Percentiles rank a stretch among this genome's conserved stretches.
Conservation (phyloP, 35 echinoderm and acorn worm genomes). For the Apostichopus parvimensis region DNA sequence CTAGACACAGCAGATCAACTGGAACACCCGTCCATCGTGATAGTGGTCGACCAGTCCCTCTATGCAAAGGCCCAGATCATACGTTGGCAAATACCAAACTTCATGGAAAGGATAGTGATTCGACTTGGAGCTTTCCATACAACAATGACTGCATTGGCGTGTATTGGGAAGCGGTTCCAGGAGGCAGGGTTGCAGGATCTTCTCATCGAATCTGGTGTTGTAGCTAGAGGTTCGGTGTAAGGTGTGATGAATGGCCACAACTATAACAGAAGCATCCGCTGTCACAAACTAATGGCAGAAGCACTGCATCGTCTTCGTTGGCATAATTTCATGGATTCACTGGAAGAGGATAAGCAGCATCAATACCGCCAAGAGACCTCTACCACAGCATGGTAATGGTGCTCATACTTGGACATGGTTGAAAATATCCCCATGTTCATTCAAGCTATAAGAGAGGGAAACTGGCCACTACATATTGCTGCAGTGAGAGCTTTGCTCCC, state of each 20-base stretch:
- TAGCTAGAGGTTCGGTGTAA: background rate
- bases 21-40: background rate
- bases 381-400: no score
- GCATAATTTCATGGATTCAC: background rate
- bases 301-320: constrained; percentile 18
- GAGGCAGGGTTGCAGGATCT: constrained; percentile 25
- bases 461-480: constrained; percentile 68
- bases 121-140: constrained; percentile 24
- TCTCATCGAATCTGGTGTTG: background rate
- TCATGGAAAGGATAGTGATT: constrained; percentile 9
- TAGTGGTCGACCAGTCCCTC: constrained; percentile 76
- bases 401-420: constrained; percentile 61
- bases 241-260: background rate
- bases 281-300: constrained; percentile 1
- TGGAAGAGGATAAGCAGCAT: no score
- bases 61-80: constrained; percentile 72
- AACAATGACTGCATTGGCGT: background rate
- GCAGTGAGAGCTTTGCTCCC: constrained; percentile 36
- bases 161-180: constrained; percentile 14
- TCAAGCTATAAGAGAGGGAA: constrained; percentile 63
- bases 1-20: constrained; percentile 47
- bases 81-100: constrained; percentile 57
- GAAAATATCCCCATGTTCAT: constrained; percentile 45
- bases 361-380: no score
- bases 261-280: constrained; percentile 2